Percentiles rank a stretch among this genome's conserved stretches.
Evolutionary conservation across 2,888 invertebrate genomes (phyloP).

Genomic region (Chironomus tentans): DNA sequence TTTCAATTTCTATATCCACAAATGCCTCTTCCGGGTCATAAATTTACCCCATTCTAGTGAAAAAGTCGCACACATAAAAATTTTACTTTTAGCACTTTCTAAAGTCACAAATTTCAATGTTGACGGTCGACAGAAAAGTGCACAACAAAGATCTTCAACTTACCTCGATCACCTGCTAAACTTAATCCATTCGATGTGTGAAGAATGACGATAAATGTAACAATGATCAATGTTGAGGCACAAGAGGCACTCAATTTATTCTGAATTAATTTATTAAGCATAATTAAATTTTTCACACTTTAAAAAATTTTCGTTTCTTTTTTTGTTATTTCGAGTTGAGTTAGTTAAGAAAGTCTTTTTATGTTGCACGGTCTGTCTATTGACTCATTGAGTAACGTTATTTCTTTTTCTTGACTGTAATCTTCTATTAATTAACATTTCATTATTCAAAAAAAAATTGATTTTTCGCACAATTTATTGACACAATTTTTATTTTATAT

Average conservation of each 20-base stretch:
- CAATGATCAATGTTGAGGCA: neutral
- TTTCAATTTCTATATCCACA: too few relatives aligned
- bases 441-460: neutral
- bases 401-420: neutral
- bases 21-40: too few relatives aligned
- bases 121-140: neutral
- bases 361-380: neutral
- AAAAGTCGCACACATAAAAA: neutral
- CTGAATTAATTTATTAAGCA: too few relatives aligned
- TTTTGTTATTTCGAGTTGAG: neutral
- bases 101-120: neutral
- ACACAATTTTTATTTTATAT: constrained; percentile 8
- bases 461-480: constrained; percentile 14
- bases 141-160: neutral
- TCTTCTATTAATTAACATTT: neutral
- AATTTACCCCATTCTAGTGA: too few relatives aligned
- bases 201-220: neutral
- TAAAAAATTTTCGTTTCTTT: neutral
- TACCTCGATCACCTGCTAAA: constrained; percentile 16
- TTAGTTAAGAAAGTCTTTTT: neutral
- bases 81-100: neutral
- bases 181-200: constrained; percentile 22
- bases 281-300: neutral
- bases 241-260: neutral
- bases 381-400: neutral